Conservation (phyloP, 2,888 invertebrate genomes). For the Cephus nigrinus region DNA sequence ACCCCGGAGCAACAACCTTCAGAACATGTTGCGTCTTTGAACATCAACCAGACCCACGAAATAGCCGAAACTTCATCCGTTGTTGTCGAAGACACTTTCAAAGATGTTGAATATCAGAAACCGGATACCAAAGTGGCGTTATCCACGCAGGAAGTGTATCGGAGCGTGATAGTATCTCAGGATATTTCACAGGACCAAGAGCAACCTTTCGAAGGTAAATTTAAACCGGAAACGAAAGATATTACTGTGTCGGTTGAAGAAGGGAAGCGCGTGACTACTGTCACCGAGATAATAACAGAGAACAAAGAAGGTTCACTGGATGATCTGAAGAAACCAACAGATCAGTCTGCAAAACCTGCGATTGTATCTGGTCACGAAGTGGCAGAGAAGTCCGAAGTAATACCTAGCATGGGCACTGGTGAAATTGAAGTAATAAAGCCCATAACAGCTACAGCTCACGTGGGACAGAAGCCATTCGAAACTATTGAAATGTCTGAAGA, state of each 20-base stretch:
- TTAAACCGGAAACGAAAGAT: slow-evolving; percentile 59
- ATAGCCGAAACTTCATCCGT: slow-evolving; percentile 67
- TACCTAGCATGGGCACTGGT: slow-evolving; percentile 61
- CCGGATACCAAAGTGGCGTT: slow-evolving; percentile 39
- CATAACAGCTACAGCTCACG: slow-evolving; percentile 53
- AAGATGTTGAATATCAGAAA: slow-evolving; percentile 33
- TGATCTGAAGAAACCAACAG: slow-evolving; percentile 53
- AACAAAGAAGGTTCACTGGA: slow-evolving; percentile 66
- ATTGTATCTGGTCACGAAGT: slow-evolving; percentile 62
- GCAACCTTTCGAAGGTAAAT: slow-evolving; percentile 59
- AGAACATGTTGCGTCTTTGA: slow-evolving; percentile 40
- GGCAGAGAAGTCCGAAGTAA: slow-evolving; percentile 67
- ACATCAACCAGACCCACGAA: slow-evolving; percentile 48
- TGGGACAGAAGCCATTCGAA: slow-evolving; percentile 65
- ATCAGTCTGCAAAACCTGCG: slow-evolving; percentile 44
- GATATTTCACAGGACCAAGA: slow-evolving; percentile 57
- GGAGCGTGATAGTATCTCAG: slow-evolving; percentile 55
- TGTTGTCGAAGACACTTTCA: slow-evolving; percentile 53
- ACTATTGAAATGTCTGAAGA: slow-evolving; percentile 64
- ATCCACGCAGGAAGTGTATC: slow-evolving; percentile 41
- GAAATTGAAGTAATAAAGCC: slow-evolving; percentile 59
- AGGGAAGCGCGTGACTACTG: slow-evolving; percentile 60
- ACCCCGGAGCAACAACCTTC: slow-evolving; percentile 41
- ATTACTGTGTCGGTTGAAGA: slow-evolving; percentile 65
- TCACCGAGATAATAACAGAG: slow-evolving; percentile 68